Conservation (phyloP, 2,113 vertebrate species). For the Merops nubicus region DNA sequence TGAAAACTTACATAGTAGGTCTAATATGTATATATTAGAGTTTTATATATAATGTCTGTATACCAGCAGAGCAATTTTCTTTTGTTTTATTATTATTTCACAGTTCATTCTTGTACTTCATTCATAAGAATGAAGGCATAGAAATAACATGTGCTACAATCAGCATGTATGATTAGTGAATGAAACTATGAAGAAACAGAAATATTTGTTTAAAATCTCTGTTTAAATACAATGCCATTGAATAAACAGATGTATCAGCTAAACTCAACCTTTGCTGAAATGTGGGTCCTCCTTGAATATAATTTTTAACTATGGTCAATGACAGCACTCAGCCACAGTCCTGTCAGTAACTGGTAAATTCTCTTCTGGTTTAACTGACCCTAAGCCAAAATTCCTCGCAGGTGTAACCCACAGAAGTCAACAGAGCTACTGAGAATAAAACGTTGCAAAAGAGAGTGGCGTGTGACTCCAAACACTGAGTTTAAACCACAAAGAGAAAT, state of each 20-base stretch:
- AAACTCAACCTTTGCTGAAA: not conserved
- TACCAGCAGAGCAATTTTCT: not conserved
- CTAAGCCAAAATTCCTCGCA: not conserved
- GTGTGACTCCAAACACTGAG: not conserved
- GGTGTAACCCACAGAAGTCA: not conserved
- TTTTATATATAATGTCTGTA: not conserved
- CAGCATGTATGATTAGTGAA: not conserved
- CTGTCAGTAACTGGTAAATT: not conserved
- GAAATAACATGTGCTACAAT: not conserved
- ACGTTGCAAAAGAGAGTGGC: fast-evolving
- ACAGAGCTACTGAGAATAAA: not conserved
- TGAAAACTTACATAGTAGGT: not conserved
- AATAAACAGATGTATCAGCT: not conserved
- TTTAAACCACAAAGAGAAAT: not conserved
- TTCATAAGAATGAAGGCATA: not conserved
- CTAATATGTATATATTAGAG: not conserved
- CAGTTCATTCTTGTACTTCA: not conserved
- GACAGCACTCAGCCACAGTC: not conserved
- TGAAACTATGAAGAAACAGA: not conserved
- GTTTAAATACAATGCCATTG: not conserved
- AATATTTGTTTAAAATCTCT: not conserved
- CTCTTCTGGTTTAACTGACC: not conserved
- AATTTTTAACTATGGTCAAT: not conserved
- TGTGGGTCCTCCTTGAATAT: not conserved
- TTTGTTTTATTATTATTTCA: not conserved